These are phyloP conservation scores for Bombylius discolor DNA, from an alignment of 2,888 invertebrate genomes.

Conservation along the genomic window DNA sequence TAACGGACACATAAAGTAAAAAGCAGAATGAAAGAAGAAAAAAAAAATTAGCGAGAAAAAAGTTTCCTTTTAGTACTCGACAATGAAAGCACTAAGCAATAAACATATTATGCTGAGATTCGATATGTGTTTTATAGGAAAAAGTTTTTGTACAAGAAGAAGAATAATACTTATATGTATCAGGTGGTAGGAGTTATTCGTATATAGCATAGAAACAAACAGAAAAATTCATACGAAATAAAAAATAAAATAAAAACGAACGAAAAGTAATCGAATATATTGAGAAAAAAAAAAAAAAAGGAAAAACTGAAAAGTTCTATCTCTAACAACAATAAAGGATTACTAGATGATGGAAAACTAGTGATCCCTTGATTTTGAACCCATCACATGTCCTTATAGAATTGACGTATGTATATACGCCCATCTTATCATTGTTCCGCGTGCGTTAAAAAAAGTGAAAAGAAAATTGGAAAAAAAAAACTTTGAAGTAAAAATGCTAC, in stretches of 20 bases:
- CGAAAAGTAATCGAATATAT: no score
- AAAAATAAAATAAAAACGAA: not conserved
- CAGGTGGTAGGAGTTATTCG: no score
- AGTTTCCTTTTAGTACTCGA: no score
- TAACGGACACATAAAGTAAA: slow-evolving; percentile 8
- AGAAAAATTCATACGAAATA: not conserved
- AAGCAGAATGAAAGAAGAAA: not conserved
- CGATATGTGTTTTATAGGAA: no score
- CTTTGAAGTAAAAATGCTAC: no score
- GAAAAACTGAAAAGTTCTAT: not conserved
- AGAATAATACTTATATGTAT: no score
- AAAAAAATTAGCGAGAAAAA: not conserved
- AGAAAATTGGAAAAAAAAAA: not conserved
- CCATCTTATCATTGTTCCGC: not conserved
- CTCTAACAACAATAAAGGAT: not conserved
- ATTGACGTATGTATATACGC: not conserved
- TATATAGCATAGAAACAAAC: not conserved
- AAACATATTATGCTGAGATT: no score
- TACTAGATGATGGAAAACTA: slow-evolving; percentile 1
- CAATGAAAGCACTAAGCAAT: no score
- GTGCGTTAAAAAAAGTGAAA: not conserved
- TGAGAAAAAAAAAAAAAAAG: no score
- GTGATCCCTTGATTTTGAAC: slow-evolving; percentile 3
- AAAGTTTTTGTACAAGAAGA: no score
- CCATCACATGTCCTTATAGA: slow-evolving; percentile 7